These are phyloP conservation scores for Cantharis rufa DNA, from an alignment of 2,888 invertebrate genomes.

Conservation along the genomic window DNA sequence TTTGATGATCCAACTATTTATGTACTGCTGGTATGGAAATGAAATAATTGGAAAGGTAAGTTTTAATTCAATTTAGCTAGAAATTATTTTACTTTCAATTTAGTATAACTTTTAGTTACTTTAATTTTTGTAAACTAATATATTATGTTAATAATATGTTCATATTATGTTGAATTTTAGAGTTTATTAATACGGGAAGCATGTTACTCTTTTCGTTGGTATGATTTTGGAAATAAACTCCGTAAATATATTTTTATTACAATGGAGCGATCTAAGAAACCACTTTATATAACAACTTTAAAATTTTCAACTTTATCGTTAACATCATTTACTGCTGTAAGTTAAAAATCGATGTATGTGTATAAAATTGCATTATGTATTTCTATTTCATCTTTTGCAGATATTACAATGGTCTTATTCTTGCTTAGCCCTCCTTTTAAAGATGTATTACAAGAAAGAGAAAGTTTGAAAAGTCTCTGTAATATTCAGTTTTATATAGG, in stretches of 20 bases:
- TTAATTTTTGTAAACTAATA: too few species aligned
- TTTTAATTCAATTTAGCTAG: neutral
- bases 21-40: constrained; percentile 34
- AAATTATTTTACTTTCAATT: too few species aligned
- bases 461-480: neutral
- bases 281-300: constrained; percentile 17
- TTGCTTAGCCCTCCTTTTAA: neutral
- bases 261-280: constrained; percentile 34
- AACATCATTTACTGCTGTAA: constrained; percentile 16
- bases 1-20: constrained; percentile 19
- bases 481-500: too few species aligned
- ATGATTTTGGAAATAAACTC: constrained; percentile 10
- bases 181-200: constrained; percentile 27
- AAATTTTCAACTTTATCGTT: constrained; percentile 20
- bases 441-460: neutral
- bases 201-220: constrained; percentile 30
- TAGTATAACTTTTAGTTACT: too few species aligned
- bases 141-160: too few species aligned
- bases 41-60: constrained; percentile 31
- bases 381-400: neutral
- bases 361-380: neutral
- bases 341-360: neutral
- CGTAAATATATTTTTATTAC: constrained; percentile 26
- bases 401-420: neutral
- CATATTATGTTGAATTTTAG: neutral